Conservation (phyloP, 2,797 vertebrate species). For the Eptatretus atami region DNA sequence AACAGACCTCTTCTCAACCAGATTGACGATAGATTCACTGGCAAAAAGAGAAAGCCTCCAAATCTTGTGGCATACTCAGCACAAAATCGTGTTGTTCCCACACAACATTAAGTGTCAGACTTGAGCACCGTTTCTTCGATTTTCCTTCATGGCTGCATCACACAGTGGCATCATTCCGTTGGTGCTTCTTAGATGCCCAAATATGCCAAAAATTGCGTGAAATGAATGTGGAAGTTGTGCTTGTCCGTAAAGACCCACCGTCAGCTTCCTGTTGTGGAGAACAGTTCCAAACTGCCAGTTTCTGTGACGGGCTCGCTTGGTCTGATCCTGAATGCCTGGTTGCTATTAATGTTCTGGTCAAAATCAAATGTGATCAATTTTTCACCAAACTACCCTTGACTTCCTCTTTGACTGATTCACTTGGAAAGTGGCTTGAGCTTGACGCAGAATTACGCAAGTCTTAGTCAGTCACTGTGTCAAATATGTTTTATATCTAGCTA, state of each 20-base stretch:
- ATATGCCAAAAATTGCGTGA: background rate
- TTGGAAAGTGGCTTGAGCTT: no score
- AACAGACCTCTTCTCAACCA: background rate
- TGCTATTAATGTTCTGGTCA: no score
- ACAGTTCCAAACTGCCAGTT: background rate
- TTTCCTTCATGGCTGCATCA: background rate
- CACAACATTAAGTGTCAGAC: background rate
- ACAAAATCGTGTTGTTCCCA: background rate
- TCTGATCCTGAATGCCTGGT: no score
- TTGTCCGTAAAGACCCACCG: background rate
- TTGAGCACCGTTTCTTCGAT: background rate
- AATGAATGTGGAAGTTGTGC: constrained; percentile 1
- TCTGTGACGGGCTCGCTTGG: no score
- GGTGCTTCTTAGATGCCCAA: background rate
- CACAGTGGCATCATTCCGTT: background rate
- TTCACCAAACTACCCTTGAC: no score
- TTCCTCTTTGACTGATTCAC: no score
- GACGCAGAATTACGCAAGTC: background rate
- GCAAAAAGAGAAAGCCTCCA: background rate
- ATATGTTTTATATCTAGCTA: constrained; percentile 24
- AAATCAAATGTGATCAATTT: no score
- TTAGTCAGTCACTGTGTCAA: constrained; percentile 14
- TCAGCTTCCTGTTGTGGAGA: background rate
- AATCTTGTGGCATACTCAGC: background rate
- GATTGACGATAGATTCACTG: background rate